Conservation (phyloP, 1,140 invertebrate species). For the Thrips palmi region DNA sequence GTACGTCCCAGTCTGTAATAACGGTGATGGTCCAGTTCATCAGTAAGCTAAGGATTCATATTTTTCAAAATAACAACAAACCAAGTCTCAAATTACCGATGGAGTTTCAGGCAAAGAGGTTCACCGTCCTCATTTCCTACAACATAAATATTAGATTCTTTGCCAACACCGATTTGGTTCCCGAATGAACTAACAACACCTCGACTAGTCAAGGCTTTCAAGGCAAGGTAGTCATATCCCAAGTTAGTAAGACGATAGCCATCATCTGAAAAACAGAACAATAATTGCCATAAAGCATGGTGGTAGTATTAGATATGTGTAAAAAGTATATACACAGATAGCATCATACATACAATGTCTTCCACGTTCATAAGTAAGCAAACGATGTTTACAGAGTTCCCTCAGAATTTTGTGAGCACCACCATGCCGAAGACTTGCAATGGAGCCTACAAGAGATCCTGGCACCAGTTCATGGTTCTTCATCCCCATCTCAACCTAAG, state of each 20-base stretch:
- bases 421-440: slow-evolving; percentile 83
- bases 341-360: slow-evolving; percentile 59
- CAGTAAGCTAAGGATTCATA: neutral
- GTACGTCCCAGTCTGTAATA: slow-evolving; percentile 66
- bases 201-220: slow-evolving; percentile 69
- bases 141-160: slow-evolving; percentile 90
- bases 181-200: slow-evolving; percentile 75
- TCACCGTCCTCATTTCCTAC: slow-evolving; percentile 60
- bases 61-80: neutral
- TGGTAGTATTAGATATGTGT: slow-evolving; percentile 1
- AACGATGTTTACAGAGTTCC: slow-evolving; percentile 75
- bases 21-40: neutral
- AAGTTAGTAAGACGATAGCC: slow-evolving; percentile 90
- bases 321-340: slow-evolving; percentile 3
- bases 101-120: slow-evolving; percentile 74
- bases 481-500: slow-evolving; percentile 97
- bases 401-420: slow-evolving; percentile 83
- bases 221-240: slow-evolving; percentile 93
- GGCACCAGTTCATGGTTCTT: slow-evolving; percentile 98
- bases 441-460: slow-evolving; percentile 67
- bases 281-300: neutral
- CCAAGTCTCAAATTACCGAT: slow-evolving; percentile 33
- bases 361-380: slow-evolving; percentile 83
- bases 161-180: slow-evolving; percentile 96
- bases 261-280: slow-evolving; percentile 46